Percentiles rank a stretch among this genome's conserved stretches.
phyloP scores from a whole-genome alignment of 2,113 vertebrate genomes.

The Nanorana parkeri region DNA sequence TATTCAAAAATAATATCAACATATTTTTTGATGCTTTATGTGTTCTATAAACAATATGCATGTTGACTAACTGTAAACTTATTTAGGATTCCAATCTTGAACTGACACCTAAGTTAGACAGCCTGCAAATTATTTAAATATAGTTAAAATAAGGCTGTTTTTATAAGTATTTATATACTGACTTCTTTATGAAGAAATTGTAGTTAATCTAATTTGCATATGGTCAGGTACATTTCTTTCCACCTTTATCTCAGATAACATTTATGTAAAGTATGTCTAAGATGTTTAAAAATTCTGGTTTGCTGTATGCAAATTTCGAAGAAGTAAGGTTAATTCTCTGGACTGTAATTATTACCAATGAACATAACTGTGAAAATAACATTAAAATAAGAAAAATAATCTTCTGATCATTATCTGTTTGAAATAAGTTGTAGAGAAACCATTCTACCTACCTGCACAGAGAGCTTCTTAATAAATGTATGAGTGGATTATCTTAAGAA shows the following conservation, averaged over 20 bases:
- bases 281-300: slow-evolving; percentile 38
- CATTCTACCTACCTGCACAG: slow-evolving; percentile 2
- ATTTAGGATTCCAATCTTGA: no score
- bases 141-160: not conserved
- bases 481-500: not conserved
- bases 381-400: slow-evolving; percentile 24
- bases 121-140: no score
- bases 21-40: no score
- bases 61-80: no score
- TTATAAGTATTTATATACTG: not conserved
- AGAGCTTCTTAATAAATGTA: not conserved
- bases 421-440: slow-evolving; percentile 2
- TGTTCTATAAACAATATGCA: no score
- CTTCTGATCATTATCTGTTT: slow-evolving; percentile 26
- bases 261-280: slow-evolving; percentile 4
- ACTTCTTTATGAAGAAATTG: not conserved
- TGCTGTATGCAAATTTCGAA: slow-evolving; percentile 31
- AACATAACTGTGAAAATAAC: slow-evolving; percentile 15
- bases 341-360: slow-evolving; percentile 35
- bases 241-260: slow-evolving; percentile 14
- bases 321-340: slow-evolving; percentile 38
- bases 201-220: not conserved
- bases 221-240: not conserved
- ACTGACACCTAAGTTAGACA: no score
- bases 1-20: no score